Conservation (phyloP, 2,797 vertebrate genomes). For the Acomys russatus region DNA sequence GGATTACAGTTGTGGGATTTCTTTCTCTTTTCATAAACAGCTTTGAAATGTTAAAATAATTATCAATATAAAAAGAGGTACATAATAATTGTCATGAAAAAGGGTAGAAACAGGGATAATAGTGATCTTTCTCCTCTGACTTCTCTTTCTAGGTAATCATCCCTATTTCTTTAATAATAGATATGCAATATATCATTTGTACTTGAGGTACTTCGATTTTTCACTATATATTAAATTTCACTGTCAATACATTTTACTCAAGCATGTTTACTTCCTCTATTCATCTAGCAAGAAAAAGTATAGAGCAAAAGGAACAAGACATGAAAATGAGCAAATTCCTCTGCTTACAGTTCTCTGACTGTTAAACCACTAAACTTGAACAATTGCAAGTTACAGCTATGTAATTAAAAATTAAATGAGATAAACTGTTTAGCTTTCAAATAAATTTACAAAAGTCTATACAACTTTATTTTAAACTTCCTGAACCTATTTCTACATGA, state of each 20-base stretch:
- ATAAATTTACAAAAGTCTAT: background rate
- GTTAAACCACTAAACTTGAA: background rate
- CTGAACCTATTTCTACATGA: background rate
- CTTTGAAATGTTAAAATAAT: constrained; percentile 14
- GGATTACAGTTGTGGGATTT: background rate
- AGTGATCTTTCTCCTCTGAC: background rate
- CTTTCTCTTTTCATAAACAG: background rate
- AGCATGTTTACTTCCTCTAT: constrained; percentile 58
- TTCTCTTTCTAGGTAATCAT: background rate
- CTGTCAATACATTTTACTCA: constrained; percentile 54
- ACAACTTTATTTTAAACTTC: constrained; percentile 4
- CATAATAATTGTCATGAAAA: background rate
- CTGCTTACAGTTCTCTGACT: background rate
- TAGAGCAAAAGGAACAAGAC: constrained; percentile 1
- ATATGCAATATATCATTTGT: constrained; percentile 43
- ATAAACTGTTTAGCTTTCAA: background rate
- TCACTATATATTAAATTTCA: constrained; percentile 68
- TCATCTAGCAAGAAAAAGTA: constrained; percentile 60
- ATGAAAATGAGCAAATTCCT: background rate
- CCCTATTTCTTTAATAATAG: background rate
- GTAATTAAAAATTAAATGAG: background rate
- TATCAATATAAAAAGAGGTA: background rate
- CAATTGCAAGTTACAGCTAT: background rate
- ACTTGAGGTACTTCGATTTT: constrained; percentile 68
- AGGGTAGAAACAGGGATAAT: background rate